These are phyloP conservation scores for Andrena trimmerana DNA, from an alignment of 2,888 invertebrate species.

Conservation along the genomic window DNA sequence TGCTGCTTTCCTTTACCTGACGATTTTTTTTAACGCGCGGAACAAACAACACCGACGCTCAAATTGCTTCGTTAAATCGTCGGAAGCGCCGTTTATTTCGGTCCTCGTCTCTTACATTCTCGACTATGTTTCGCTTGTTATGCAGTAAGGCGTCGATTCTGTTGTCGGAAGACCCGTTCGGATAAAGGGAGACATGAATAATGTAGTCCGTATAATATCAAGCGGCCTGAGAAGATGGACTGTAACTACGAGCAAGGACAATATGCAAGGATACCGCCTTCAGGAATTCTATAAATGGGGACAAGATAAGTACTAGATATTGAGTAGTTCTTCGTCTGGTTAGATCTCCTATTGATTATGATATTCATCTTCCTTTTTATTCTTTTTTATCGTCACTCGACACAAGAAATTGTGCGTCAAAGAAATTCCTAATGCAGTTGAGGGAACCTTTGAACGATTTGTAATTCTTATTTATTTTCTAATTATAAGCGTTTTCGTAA, in stretches of 20 bases:
- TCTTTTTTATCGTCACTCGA: background rate
- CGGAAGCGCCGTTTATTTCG: constrained; percentile 62
- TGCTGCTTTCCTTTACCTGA: constrained; percentile 22
- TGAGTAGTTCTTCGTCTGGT: constrained; percentile 55
- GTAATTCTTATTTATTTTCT: background rate
- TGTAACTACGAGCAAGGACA: constrained; percentile 56
- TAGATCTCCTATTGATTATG: constrained; percentile 34
- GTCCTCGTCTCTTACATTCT: constrained; percentile 26
- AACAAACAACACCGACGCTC: constrained; percentile 71
- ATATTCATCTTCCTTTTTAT: constrained; percentile 21
- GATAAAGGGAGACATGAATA: constrained; percentile 72
- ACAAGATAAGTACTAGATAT: constrained; percentile 47
- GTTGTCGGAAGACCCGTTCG: constrained; percentile 55
- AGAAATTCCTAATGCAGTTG: background rate
- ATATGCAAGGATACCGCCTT: background rate
- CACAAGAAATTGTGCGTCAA: background rate
- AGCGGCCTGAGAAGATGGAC: constrained; percentile 47
- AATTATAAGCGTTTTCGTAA: background rate
- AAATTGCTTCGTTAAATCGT: constrained; percentile 77
- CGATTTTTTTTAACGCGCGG: constrained; percentile 52
- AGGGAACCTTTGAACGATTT: background rate
- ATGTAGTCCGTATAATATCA: constrained; percentile 72
- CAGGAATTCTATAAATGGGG: constrained; percentile 44
- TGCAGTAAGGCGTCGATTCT: constrained; percentile 34
- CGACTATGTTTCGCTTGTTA: constrained; percentile 37